These are phyloP conservation scores for Copsychus sechellarum DNA, from an alignment of 2,113 vertebrate genomes.

Conservation along the genomic window DNA sequence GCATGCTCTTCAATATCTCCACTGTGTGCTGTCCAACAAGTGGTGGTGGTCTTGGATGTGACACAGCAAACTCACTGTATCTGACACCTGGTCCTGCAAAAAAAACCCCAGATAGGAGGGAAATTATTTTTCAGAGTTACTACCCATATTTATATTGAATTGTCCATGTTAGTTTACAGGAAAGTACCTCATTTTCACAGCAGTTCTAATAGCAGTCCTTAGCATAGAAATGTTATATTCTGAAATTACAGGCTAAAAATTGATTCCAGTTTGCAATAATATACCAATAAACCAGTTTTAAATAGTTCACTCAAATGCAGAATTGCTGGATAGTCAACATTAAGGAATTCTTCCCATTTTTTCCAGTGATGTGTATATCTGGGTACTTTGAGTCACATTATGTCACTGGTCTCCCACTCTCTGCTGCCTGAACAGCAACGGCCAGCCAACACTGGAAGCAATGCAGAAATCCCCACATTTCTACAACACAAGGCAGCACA, in stretches of 20 bases:
- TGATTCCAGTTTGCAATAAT: not conserved
- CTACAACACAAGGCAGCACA: not conserved
- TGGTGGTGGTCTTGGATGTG: conserved; percentile 80
- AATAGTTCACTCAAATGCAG: not conserved
- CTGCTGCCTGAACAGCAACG: not conserved
- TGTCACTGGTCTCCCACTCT: not conserved
- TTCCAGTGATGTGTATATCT: not conserved
- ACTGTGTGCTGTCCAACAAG: conserved; percentile 88
- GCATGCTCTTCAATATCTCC: conserved; percentile 80
- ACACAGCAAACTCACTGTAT: conserved; percentile 83
- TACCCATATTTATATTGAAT: not conserved
- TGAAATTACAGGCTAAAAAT: not conserved
- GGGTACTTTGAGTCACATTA: not conserved
- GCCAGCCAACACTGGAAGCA: not conserved
- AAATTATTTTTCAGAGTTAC: not conserved
- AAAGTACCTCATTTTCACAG: not conserved
- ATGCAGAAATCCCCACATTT: not conserved
- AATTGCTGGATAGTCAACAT: not conserved
- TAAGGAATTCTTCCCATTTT: not conserved
- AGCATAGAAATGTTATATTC: not conserved
- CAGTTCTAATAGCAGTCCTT: not conserved
- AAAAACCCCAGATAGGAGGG: not conserved
- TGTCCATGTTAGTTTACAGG: not conserved
- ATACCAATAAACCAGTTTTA: not conserved
- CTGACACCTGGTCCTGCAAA: conserved; percentile 87